Conservation (phyloP, 2,888 invertebrate species). For the Melanostoma mellinum region DNA sequence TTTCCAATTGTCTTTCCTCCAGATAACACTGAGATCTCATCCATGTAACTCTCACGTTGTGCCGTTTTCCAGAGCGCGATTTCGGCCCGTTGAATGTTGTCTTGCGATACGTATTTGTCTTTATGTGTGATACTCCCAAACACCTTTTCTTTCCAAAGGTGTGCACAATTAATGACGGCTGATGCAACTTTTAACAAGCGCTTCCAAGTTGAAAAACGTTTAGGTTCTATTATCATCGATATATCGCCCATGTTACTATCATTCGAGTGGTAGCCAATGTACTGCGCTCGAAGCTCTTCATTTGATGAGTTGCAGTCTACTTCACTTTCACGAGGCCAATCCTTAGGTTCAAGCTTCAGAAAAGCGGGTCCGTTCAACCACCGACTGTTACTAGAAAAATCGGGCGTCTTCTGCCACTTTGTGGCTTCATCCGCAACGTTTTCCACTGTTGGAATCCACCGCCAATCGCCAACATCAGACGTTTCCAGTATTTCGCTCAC, state of each 20-base stretch:
- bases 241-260: not conserved
- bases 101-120: not conserved
- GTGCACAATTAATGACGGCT: not conserved
- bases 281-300: conserved; percentile 26
- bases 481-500: not conserved
- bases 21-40: conserved; percentile 1
- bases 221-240: conserved; percentile 10
- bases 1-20: conserved; percentile 6
- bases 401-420: conserved; percentile 24
- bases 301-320: not conserved
- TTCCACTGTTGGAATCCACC: conserved; percentile 2
- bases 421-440: conserved; percentile 50
- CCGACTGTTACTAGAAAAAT: conserved; percentile 36
- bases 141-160: not conserved
- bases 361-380: conserved; percentile 24
- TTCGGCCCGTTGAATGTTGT: not conserved
- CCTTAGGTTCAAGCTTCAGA: not conserved
- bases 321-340: conserved; percentile 10
- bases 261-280: conserved; percentile 7
- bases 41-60: not conserved
- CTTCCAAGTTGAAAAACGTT: conserved; percentile 26
- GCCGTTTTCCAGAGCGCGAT: not conserved
- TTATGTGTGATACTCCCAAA: not conserved
- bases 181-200: conserved; percentile 2
- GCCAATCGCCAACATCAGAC: too few relatives aligned